Conservation (phyloP, 1,140 invertebrate species). For the Leucophenga varia region DNA sequence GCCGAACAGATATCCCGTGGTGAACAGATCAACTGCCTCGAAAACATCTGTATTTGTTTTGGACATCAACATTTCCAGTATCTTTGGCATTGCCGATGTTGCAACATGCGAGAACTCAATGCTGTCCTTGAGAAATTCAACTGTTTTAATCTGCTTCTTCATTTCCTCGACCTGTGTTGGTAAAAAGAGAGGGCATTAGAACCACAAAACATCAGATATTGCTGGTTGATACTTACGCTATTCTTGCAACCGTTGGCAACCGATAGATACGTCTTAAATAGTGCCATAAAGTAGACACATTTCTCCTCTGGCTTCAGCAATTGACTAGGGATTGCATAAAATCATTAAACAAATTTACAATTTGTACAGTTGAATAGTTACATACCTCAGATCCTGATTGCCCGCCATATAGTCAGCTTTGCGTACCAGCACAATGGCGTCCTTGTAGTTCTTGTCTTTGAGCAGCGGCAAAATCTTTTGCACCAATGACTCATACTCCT, state of each 20-base stretch:
- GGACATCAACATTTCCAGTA: slow-evolving; percentile 73
- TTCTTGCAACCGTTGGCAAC: slow-evolving; percentile 36
- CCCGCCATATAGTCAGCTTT: slow-evolving; percentile 41
- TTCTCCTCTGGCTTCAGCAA: slow-evolving; percentile 34
- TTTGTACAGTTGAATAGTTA: no score
- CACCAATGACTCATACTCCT: slow-evolving; percentile 38
- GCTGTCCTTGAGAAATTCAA: slow-evolving; percentile 65
- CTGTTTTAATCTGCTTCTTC: slow-evolving; percentile 60
- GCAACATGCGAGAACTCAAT: slow-evolving; percentile 69
- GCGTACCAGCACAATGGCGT: slow-evolving; percentile 33
- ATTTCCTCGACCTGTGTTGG: slow-evolving; percentile 33
- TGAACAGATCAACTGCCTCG: slow-evolving; percentile 84
- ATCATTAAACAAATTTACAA: slow-evolving; percentile 2
- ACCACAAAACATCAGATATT: slow-evolving; percentile 1
- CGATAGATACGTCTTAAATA: slow-evolving; percentile 43
- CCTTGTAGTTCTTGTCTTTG: slow-evolving; percentile 38
- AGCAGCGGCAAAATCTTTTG: slow-evolving; percentile 29
- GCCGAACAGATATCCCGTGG: slow-evolving; percentile 75
- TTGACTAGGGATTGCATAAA: slow-evolving; percentile 16
- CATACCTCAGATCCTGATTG: slow-evolving; percentile 30
- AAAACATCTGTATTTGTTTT: slow-evolving; percentile 74
- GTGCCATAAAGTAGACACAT: slow-evolving; percentile 34
- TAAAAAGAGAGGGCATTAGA: not conserved
- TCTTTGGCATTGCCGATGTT: slow-evolving; percentile 68
- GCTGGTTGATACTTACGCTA: slow-evolving; percentile 37